Percentiles rank a stretch among this genome's conserved stretches.
phyloP scores from a whole-genome alignment of 2,797 vertebrate genomes.

The Spatula clypeata region DNA sequence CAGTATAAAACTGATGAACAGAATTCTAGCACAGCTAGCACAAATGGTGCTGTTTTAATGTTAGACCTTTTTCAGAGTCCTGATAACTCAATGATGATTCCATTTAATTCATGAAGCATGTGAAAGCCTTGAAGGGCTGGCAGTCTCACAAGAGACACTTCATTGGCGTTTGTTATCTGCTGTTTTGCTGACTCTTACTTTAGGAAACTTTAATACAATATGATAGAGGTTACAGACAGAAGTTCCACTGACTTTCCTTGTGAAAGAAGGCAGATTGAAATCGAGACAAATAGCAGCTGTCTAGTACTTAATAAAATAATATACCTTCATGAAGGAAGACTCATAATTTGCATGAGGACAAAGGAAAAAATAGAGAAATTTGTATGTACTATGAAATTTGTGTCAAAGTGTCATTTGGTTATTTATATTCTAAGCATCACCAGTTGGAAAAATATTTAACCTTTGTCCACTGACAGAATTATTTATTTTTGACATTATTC shows the following conservation, averaged over 20 bases:
- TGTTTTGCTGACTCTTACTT: slow-evolving; percentile 17
- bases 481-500: not conserved
- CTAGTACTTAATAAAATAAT: not conserved
- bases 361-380: not conserved
- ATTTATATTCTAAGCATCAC: slow-evolving; percentile 36
- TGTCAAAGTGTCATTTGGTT: slow-evolving; percentile 2
- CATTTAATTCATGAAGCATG: not conserved
- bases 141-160: slow-evolving; percentile 17
- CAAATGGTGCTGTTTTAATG: not conserved
- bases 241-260: not conserved
- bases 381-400: not conserved
- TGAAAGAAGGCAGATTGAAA: slow-evolving; percentile 26
- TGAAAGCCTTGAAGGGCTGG: not conserved
- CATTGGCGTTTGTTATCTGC: not conserved
- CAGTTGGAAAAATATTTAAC: slow-evolving; percentile 28
- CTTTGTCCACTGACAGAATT: not conserved
- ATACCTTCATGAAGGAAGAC: not conserved
- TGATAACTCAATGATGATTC: not conserved
- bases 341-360: not conserved
- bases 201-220: slow-evolving; percentile 32
- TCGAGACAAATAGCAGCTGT: slow-evolving; percentile 18
- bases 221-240: slow-evolving; percentile 25
- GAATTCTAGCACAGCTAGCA: not conserved
- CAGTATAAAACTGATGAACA: not conserved
- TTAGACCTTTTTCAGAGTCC: not conserved